These are phyloP conservation scores for Cirrhinus mrigala DNA, from an alignment of 2,797 vertebrate species.

Conservation along the genomic window DNA sequence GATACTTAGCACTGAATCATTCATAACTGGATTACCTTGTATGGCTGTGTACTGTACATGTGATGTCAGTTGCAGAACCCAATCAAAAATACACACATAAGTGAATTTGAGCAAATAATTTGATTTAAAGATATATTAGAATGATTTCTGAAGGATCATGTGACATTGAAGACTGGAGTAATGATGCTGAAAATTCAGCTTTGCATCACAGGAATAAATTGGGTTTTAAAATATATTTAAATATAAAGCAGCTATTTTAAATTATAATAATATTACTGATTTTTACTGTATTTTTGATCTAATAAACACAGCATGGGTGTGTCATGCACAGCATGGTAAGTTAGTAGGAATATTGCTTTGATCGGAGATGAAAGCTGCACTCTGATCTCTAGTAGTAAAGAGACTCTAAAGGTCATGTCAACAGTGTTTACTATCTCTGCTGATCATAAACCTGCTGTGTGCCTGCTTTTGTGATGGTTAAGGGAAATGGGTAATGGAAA, in stretches of 20 bases:
- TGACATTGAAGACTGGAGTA: neutral
- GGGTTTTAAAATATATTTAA: neutral
- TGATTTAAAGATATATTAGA: neutral
- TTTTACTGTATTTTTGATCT: neutral
- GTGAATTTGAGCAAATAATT: neutral
- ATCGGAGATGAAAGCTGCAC: constrained; percentile 14
- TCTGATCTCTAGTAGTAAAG: neutral
- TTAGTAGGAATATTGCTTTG: neutral
- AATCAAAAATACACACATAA: neutral
- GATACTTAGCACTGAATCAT: constrained; percentile 5
- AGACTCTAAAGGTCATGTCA: constrained; percentile 17
- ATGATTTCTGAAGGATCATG: neutral
- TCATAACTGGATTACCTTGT: constrained; percentile 25
- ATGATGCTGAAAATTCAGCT: no score
- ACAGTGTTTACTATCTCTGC: neutral
- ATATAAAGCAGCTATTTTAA: neutral
- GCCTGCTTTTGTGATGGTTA: neutral
- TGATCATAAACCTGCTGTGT: constrained; percentile 32
- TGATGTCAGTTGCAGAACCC: neutral
- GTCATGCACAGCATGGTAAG: constrained; percentile 7
- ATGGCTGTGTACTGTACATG: constrained; percentile 18
- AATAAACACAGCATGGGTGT: neutral
- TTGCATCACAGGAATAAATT: no score
- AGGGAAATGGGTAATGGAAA: neutral
- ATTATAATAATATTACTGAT: neutral